Conservation (phyloP, 37 sponge, comb jelly and placozoan genomes). For the Eunapius fragilis region DNA sequence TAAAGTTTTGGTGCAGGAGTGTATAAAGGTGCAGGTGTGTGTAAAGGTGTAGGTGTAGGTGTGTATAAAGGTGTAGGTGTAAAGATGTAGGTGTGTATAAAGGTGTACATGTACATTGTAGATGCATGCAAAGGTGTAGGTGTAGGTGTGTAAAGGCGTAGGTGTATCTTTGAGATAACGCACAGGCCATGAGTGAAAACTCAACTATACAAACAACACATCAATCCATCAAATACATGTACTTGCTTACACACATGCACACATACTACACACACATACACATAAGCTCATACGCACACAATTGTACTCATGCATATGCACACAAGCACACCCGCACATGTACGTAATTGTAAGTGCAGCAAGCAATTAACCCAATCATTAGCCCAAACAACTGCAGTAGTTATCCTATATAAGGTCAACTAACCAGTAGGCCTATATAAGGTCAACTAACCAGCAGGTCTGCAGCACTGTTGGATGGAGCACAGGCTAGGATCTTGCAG, state of each 20-base stretch:
- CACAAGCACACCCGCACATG: background rate
- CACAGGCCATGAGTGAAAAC: too few species aligned
- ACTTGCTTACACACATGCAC: too few species aligned
- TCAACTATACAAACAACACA: too few species aligned
- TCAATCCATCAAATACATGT: too few species aligned
- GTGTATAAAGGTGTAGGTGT: background rate
- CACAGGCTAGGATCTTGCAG: constrained; percentile 46
- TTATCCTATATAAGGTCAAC: background rate
- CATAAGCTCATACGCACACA: background rate
- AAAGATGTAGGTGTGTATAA: too few species aligned
- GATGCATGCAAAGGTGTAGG: background rate
- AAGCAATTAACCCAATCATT: too few species aligned
- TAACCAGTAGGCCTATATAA: constrained; percentile 55
- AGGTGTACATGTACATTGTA: background rate
- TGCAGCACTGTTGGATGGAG: constrained; percentile 69
- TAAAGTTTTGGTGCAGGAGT: background rate
- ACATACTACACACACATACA: background rate
- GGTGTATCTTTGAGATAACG: too few species aligned
- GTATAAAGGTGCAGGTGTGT: background rate
- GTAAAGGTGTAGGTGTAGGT: background rate
- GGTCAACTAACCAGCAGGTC: constrained; percentile 57
- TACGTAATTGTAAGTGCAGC: background rate
- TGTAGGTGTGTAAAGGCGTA: background rate
- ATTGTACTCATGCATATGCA: too few species aligned
- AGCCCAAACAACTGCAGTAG: too few species aligned